Base-by-base conservation (phyloP, 2,888 invertebrate genomes). In the Eristalis intricaria region DNA sequence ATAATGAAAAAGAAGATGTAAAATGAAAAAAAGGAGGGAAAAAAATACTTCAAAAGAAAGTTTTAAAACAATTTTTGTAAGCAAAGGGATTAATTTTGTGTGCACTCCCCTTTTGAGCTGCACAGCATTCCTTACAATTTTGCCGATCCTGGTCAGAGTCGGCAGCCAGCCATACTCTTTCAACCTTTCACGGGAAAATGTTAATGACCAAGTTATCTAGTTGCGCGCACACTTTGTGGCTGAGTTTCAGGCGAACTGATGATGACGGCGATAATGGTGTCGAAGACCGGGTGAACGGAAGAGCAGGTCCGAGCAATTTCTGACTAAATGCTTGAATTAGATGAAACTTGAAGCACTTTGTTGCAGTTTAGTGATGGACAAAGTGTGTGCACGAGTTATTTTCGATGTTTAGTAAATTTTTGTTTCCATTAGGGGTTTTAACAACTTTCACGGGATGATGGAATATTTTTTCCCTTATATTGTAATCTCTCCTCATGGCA, bases 31-130 rank as follows among this genome's bases (percentile, higher is more conserved):
- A 69, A 35, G 26, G 19, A 1, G 50, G 8, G 58, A 58, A 40
- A 64, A 65, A 76, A 35, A 70, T 63, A 84, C 75, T 84, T 79
- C 40, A 56, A 75, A 86, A 82, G 74, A 80, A 86, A 82, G 70
- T 86, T 82, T 78, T 70, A 63, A 26, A 82, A 71, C 78, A 82
- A 79, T 86, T 86, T 82, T 74, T 82, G 82, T 79, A 75, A 86
- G 70, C 78, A 86, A 79, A 75, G 66, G 82, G 70, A 82, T 82
- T 86, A 82, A 71, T 86, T 78, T 74, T 56, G 78, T 74, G 73
- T 81, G 77, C 85, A 23, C 60, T 60, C 26, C 5, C 60, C 60
- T 26, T 60, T 60, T 60, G 23, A 60, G 15, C 26, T 60, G 23
- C 60, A 50, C 50, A 50, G 50, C 19, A 19, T 19, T 50, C 19